Conservation (phyloP, 2,888 invertebrate species). For the Troilus luridus region DNA sequence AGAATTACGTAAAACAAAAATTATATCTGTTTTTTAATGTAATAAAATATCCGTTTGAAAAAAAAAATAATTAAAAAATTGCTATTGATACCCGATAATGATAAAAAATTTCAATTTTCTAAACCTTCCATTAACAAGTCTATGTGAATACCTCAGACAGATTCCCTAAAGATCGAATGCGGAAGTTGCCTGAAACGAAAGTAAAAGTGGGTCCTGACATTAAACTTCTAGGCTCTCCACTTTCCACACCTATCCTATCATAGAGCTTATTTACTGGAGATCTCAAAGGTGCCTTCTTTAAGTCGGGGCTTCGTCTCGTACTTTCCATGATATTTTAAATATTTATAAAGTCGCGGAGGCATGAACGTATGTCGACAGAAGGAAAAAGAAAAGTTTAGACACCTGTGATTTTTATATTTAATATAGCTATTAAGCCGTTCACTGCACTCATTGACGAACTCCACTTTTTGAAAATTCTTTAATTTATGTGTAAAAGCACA, state of each 20-base stretch:
- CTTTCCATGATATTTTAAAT: neutral
- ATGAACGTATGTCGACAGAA: neutral
- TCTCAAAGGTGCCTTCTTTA: neutral
- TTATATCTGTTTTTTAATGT: too few species aligned
- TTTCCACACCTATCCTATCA: conserved; percentile 6
- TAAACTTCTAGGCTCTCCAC: conserved; percentile 27
- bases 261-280: neutral
- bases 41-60: too few species aligned
- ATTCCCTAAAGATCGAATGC: neutral
- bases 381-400: too few species aligned
- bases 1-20: too few species aligned
- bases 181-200: conserved; percentile 3
- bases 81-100: too few species aligned
- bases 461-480: too few species aligned
- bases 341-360: neutral
- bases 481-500: too few species aligned
- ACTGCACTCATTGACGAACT: too few species aligned
- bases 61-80: too few species aligned
- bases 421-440: too few species aligned
- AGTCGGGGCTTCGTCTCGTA: neutral
- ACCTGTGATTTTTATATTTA: too few species aligned
- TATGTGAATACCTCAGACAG: neutral
- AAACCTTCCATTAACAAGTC: neutral
- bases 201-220: conserved; percentile 25
- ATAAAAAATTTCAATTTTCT: neutral